A percentile compares a stretch with the other conserved stretches of the same genome.
Conservation (phyloP, 2,888 invertebrate species). For the Eudemis profundana region DNA sequence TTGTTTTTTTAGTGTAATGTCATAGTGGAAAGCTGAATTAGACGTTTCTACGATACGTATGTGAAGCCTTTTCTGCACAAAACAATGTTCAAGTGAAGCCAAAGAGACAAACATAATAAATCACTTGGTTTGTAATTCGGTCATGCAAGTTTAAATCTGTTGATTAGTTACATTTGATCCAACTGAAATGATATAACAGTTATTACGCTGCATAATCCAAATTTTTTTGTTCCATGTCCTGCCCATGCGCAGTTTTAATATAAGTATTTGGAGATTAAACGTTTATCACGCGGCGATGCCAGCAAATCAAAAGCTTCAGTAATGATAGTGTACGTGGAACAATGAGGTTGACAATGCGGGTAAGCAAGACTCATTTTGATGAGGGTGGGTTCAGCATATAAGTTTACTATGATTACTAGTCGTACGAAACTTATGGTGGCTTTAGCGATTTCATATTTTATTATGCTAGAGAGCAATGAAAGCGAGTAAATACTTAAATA, state of each 20-base stretch:
- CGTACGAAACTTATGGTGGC: neutral
- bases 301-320: constrained; percentile 45
- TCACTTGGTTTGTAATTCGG: too few relatives aligned
- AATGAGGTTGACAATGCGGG: constrained; percentile 42
- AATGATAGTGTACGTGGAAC: constrained; percentile 49
- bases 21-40: constrained; percentile 13
- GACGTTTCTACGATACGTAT: neutral
- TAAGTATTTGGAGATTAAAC: constrained; percentile 35
- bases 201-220: too few relatives aligned
- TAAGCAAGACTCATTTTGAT: constrained; percentile 37
- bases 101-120: too few relatives aligned
- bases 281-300: constrained; percentile 46
- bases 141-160: too few relatives aligned
- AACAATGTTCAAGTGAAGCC: too few relatives aligned
- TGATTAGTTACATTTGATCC: too few relatives aligned
- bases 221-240: too few relatives aligned
- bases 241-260: constrained; percentile 32
- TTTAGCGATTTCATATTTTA: too few relatives aligned
- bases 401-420: neutral
- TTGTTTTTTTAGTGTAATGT: constrained; percentile 46
- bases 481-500: too few relatives aligned
- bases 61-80: neutral
- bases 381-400: constrained; percentile 7
- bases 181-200: too few relatives aligned
- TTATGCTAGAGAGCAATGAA: too few relatives aligned